Evolutionary conservation across 2,797 vertebrate genomes (phyloP), one percentile per base, ranked within the genome.

Genomic region (Pangasius djambal): DNA sequence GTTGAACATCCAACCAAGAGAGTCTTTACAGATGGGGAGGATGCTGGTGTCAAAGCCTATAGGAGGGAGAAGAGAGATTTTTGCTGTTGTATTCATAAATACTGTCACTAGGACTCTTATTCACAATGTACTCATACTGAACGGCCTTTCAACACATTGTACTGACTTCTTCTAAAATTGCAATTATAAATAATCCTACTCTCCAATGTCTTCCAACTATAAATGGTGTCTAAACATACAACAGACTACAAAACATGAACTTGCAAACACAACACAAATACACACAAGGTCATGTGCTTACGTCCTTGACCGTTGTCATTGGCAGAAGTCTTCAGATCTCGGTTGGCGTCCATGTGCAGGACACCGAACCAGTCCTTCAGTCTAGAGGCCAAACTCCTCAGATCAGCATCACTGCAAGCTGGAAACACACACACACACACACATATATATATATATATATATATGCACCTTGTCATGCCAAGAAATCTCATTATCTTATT

Each of bases 1-100:
- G 96, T 99, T 99, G 96, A 99, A 99, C 98, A 99, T 99, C 98
- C 98, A 99, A 91, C 98, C 98, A 88, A 99, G 96, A 3, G 98
- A 99, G 91, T 99, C 98, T 95, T 99, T 99, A 93, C 98, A 99
- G 93, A 99, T 99, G 50, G 98, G 98, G 77, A 99, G 94, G 93
- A 99, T 98, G 95, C 98, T 99, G 90, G 98, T 99, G 94, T 99
- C 98, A 90, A 99, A 99, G 86, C 98, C 98, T 99, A 89, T 6
- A 79, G 15, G 18, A 67, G 9, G 89, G 40, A 86, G 70, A 90
- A 75, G 87, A 86, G 13, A 89, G 50, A 65, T 0, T 74, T 50
- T 31, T 67, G 16, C 81, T 83, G 7, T 6, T 82, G 20, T 15
- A 61, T 61, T 82, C 50, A 82, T 40, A n/a, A 61, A 79, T 37